These are phyloP conservation scores for Stictonetta naevosa DNA, from an alignment of 2,113 vertebrate species.

Conservation along the genomic window DNA sequence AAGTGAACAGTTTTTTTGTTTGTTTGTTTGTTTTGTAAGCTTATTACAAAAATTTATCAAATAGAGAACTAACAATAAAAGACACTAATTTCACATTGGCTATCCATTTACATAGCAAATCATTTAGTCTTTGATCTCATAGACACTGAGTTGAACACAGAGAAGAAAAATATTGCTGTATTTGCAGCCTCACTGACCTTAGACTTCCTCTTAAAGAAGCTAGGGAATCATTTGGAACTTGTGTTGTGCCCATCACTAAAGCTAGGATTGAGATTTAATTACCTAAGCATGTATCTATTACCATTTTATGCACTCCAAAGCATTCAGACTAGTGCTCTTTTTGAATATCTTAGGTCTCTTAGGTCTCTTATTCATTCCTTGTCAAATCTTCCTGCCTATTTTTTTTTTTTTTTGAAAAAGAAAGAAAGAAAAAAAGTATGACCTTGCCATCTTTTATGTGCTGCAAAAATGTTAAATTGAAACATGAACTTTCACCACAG, in stretches of 20 bases:
- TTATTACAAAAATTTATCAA: not conserved
- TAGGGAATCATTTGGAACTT: not conserved
- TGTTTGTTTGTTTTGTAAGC: not conserved
- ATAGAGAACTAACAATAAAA: not conserved
- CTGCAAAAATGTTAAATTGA: not conserved
- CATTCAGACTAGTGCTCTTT: not conserved
- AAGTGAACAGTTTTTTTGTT: not conserved
- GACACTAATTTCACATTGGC: not conserved
- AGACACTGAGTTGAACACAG: not conserved
- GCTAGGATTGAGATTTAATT: not conserved
- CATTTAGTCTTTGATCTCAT: not conserved
- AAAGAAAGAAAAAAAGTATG: not conserved
- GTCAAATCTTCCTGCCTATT: not conserved
- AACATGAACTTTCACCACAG: not conserved
- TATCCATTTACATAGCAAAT: not conserved
- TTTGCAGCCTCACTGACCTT: not conserved
- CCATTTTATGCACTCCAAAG: not conserved
- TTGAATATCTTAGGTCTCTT: not conserved
- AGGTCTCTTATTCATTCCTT: not conserved
- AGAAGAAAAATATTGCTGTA: not conserved
- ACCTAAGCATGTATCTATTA: not conserved
- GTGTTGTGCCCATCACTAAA: not conserved
- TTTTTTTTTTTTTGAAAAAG: no score
- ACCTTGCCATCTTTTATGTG: not conserved
- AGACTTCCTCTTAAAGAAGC: not conserved